Conservation (phyloP, 2,797 vertebrate genomes). For the Tragopan temminckii region DNA sequence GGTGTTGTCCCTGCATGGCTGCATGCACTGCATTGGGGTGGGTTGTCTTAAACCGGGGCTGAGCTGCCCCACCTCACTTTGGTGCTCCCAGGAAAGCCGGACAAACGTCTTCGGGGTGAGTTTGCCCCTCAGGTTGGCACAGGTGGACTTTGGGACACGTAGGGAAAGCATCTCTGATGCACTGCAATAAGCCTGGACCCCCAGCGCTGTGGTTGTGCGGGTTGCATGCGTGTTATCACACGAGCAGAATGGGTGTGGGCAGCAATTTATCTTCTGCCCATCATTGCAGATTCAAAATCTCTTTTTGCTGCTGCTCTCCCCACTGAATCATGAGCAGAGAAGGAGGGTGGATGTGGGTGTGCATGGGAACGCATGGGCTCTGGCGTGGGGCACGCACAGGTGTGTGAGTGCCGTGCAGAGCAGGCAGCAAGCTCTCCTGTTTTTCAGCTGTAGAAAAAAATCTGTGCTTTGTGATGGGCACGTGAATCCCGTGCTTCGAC, state of each 20-base stretch:
- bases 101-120: background rate
- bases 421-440: background rate
- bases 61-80: background rate
- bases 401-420: fast-evolving
- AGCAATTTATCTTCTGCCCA: background rate
- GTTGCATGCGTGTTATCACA: fast-evolving
- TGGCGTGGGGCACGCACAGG: background rate
- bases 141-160: fast-evolving
- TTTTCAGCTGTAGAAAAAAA: background rate
- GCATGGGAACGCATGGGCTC: conserved; percentile 26
- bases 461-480: fast-evolving
- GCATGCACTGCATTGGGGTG: fast-evolving
- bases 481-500: fast-evolving
- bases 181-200: fast-evolving
- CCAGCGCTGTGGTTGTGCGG: fast-evolving
- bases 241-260: background rate
- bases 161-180: background rate
- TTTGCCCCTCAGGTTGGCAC: fast-evolving
- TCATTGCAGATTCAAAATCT: background rate
- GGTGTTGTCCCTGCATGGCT: fast-evolving
- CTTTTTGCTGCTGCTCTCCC: background rate
- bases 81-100: fast-evolving
- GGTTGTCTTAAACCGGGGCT: fast-evolving
- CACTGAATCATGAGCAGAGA: background rate
- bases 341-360: background rate